Percentiles rank a stretch among this genome's conserved stretches.
Evolutionary conservation across 2,797 vertebrate genomes (phyloP).

Genomic region (Malacoraja senta): DNA sequence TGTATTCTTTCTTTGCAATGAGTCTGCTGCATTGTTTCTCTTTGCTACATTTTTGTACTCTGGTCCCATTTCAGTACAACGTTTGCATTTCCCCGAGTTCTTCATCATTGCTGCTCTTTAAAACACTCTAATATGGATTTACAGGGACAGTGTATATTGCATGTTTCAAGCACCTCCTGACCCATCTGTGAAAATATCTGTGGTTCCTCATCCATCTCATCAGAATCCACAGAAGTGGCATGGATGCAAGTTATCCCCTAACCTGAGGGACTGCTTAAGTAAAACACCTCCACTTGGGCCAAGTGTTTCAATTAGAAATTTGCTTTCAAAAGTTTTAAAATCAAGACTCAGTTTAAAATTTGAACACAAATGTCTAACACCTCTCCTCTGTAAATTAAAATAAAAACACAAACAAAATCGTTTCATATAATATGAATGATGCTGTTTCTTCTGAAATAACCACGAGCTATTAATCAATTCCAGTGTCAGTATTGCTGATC

Average conservation of each 20-base stretch:
- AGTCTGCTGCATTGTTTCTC: neutral
- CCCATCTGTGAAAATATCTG: too few species aligned
- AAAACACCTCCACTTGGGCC: neutral
- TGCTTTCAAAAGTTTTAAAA: neutral
- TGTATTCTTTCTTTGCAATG: too few species aligned
- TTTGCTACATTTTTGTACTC: neutral
- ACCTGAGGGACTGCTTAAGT: too few species aligned
- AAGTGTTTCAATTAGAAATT: neutral
- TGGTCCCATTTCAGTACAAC: neutral
- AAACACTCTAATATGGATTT: neutral
- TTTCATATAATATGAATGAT: neutral
- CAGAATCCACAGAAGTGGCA: too few species aligned
- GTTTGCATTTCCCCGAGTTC: neutral
- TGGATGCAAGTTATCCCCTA: too few species aligned
- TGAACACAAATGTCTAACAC: neutral
- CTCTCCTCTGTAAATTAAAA: neutral
- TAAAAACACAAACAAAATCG: neutral
- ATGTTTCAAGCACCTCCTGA: neutral
- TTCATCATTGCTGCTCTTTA: neutral
- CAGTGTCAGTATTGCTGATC: neutral
- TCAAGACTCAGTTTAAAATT: neutral
- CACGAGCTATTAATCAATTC: neutral
- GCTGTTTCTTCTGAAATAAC: neutral
- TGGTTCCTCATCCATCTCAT: too few species aligned
- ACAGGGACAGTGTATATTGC: neutral